A percentile compares a stretch with the other conserved stretches of the same genome.
These are phyloP conservation scores for Terebella lapidaria DNA, from an alignment of 2,888 invertebrate species.

Conservation along the genomic window DNA sequence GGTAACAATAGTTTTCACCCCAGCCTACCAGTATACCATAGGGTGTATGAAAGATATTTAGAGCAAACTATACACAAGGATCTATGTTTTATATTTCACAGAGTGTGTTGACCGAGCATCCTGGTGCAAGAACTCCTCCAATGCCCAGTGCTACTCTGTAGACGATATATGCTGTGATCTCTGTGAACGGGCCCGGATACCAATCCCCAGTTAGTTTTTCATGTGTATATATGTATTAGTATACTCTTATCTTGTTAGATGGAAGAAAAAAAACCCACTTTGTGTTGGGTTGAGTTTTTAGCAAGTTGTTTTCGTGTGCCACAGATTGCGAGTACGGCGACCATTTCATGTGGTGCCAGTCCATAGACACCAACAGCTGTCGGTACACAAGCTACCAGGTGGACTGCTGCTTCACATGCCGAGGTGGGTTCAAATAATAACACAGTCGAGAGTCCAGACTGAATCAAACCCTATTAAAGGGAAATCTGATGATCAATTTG, in stretches of 20 bases:
- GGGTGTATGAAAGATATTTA: no score
- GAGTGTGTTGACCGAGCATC: background rate
- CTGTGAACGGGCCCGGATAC: background rate
- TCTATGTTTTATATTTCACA: conserved; percentile 1
- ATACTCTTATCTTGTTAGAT: background rate
- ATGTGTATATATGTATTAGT: background rate
- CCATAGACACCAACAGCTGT: background rate
- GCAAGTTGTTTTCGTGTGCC: background rate
- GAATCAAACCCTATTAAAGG: no score
- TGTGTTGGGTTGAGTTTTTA: background rate
- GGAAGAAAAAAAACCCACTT: background rate
- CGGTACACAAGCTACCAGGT: no score
- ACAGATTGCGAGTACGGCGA: conserved; percentile 8
- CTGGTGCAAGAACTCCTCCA: conserved; percentile 6
- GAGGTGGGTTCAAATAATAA: no score
- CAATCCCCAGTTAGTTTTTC: background rate
- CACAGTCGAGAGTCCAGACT: no score
- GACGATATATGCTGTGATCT: conserved; percentile 6
- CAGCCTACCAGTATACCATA: no score
- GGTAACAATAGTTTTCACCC: no score
- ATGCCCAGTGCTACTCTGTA: background rate
- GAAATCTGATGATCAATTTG: no score
- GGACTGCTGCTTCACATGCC: no score
- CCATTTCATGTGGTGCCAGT: background rate
- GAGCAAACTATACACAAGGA: no score